Evolutionary conservation across 35 echinoderm and acorn worm species (phyloP).

Genomic region (Heliocidaris tuberculata): DNA sequence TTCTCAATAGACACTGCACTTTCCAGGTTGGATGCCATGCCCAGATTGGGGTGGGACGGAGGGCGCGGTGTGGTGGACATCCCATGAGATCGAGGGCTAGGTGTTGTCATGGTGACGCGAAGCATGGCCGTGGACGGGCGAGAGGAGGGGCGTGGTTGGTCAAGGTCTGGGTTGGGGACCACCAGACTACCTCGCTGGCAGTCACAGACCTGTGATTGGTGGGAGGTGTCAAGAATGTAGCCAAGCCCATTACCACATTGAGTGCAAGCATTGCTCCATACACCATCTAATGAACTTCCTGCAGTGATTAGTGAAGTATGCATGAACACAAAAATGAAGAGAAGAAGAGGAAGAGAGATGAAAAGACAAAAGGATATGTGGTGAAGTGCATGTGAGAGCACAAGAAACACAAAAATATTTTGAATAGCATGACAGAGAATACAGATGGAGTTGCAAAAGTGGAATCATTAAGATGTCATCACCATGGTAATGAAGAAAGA

Average conservation of each 20-base stretch:
- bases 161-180: background rate
- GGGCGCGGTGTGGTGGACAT: background rate
- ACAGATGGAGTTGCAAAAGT: background rate
- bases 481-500: background rate
- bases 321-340: background rate
- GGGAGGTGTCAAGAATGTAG: conserved; percentile 47
- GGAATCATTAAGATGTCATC: too few relatives aligned
- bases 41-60: background rate
- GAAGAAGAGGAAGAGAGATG: background rate
- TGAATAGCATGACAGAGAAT: background rate
- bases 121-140: conserved; percentile 10
- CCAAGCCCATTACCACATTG: conserved; percentile 52
- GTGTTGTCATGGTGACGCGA: background rate
- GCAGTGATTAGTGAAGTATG: background rate
- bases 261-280: conserved; percentile 53
- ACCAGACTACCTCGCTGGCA: conserved; percentile 53
- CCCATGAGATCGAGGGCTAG: background rate
- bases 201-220: conserved; percentile 39
- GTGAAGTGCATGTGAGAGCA: background rate
- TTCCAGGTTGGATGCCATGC: background rate
- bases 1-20: background rate
- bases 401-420: background rate
- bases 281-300: conserved; percentile 57
- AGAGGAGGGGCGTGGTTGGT: background rate
- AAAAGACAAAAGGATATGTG: background rate